Base-by-base conservation (phyloP, 2,113 vertebrate genomes). In the Deroptyus accipitrinus region DNA sequence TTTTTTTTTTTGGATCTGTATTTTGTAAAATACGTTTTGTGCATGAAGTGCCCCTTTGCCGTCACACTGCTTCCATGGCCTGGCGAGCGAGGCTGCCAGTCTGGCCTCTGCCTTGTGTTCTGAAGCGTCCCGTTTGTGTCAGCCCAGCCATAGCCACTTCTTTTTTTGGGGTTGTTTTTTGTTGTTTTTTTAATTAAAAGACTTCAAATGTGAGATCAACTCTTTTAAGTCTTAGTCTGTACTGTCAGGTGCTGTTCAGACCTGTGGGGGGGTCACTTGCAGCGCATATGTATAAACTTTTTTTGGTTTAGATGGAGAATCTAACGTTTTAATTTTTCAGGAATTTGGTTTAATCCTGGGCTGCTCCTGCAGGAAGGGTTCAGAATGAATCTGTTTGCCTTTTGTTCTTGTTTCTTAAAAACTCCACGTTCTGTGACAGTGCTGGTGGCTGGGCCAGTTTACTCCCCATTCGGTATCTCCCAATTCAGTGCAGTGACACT, bases 21-120 rank as follows among this genome's bases (percentile, higher is more conserved):
- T 96, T 96, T 97, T 97, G 95, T 98, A 95, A 97, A 93, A 93
- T 96, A 97, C 95, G 96, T 97, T 96, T 92, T 95, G 97, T 98
- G 98, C 98, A 98, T 98, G 98, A 97, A 97, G 94, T 95, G 94
- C 91, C 97, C 97, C 96, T 96, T 88, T 92, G 93, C 95, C 2
- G 9, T 93, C 69, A 85, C 90, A 85, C 70, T 11, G 48, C 94
- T 95, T 33, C 88, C 80, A 66, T 25, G 79, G 90, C 95, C 92
- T 95, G 88, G 90, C 89, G 24, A 92, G 78, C 41, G 28, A 96
- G 88, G 96, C 96, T 92, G 66, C 64, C 92, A 72, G 72, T 83
- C 88, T 91, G 2, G 33, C 94, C 87, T 96, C 92, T 94, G 95
- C 96, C 97, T 96, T 93, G 93, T 90, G 86, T 96, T 96, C 96